Base-by-base conservation (phyloP, 2,888 invertebrate species). In the Acleris laterana region DNA sequence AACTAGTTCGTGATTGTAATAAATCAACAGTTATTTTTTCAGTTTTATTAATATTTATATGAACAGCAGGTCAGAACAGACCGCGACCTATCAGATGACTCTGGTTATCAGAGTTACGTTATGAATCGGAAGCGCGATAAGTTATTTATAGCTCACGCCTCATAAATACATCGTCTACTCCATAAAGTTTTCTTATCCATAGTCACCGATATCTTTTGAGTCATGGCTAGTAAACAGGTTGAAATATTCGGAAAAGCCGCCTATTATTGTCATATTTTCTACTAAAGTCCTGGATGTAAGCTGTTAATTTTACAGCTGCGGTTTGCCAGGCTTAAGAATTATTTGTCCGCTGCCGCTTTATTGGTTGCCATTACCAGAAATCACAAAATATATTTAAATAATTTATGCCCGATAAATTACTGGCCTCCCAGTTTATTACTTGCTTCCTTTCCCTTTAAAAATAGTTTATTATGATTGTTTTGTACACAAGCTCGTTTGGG, bases 301-400 rank as follows among this genome's bases (percentile, higher is more conserved):
- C 77, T 77, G 79, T 85, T 82, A 81, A 85, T 79, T 87, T 86
- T 82, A 86, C 78, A 76, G 72, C 75, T 73, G 77, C 71, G 77
- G 78, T 80, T 72, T 68, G 71, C 71, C 72, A 72, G 69, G 73
- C 77, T 81, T 81, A 81, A 77, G 78, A 80, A 78, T 77, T 72
- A 63, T 63, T 62, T 68, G 63, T 70, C 72, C 72, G 73, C 71
- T 71, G 68, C 74, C 70, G 68, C 74, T 82, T 83, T 81, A 84
- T 81, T 78, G 74, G 74, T 76, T 80, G 80, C 80, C 81, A 79
- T 82, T 83, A 81, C 76, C 67, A 66, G 49, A 77, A 77, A 79
- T 71, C 72, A 72, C 68, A 57, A 70, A 71, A 62, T 75, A 73
- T 73, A 74, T 72, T 69, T 67, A 63, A 46, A 25, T 71, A 68